These are phyloP conservation scores for Diadema setosum DNA, from an alignment of 35 echinoderm and acorn worm species.

Conservation along the genomic window DNA sequence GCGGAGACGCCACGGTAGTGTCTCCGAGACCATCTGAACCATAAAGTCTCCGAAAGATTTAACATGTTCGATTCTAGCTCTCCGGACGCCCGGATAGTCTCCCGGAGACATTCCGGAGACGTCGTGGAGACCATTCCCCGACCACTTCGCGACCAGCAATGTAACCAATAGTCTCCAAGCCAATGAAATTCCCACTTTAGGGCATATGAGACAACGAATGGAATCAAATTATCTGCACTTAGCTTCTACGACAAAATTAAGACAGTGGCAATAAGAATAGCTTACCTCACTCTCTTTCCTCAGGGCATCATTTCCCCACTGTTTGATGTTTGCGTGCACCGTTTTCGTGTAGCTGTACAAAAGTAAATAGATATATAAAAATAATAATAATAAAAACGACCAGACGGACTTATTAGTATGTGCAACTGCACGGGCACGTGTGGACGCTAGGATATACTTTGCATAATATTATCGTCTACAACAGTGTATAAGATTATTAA, in stretches of 20 bases:
- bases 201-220: background rate
- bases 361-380: background rate
- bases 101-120: too few relatives aligned
- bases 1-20: too few relatives aligned
- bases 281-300: background rate
- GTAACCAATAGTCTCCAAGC: background rate
- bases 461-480: background rate
- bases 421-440: background rate
- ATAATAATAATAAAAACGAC: background rate
- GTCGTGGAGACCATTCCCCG: too few relatives aligned
- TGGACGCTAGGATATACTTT: background rate
- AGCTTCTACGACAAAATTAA: background rate
- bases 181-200: background rate
- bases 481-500: background rate
- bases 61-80: too few relatives aligned
- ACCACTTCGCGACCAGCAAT: background rate
- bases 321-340: background rate
- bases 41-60: too few relatives aligned
- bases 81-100: too few relatives aligned
- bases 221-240: background rate
- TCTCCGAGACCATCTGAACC: too few relatives aligned
- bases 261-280: background rate
- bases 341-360: background rate
- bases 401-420: too few relatives aligned
- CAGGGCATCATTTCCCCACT: background rate